Conservation (phyloP, 2,888 invertebrate species). For the Chorisops tibialis region DNA sequence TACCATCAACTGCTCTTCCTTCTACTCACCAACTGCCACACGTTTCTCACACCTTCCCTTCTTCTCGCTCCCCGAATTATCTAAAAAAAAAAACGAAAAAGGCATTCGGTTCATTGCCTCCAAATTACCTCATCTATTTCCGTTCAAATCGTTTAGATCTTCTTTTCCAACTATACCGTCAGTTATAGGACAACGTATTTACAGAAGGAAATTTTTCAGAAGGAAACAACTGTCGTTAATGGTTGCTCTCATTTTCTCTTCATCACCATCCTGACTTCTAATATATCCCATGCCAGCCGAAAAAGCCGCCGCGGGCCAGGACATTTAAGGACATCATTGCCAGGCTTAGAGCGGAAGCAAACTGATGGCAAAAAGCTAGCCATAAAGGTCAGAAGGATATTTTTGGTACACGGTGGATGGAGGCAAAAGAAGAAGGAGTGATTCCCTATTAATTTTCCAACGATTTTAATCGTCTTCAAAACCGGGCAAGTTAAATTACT, state of each 20-base stretch:
- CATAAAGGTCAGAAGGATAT: no score
- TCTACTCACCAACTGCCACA: no score
- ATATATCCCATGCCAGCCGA: no score
- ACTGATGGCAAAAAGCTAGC: no score
- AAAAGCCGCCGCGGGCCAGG: no score
- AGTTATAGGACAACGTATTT: neutral
- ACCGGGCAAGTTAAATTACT: conserved; percentile 1
- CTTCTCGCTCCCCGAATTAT: neutral
- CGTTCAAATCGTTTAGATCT: conserved; percentile 22
- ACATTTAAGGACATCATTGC: no score
- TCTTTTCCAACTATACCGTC: conserved; percentile 1
- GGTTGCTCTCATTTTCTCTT: conserved; percentile 13
- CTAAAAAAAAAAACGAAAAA: conserved; percentile 14
- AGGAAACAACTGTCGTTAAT: conserved; percentile 24
- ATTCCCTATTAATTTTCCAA: no score
- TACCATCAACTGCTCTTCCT: neutral
- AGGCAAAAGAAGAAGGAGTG: no score
- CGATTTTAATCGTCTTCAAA: neutral
- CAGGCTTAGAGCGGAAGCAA: no score
- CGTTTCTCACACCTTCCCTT: no score
- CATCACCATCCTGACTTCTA: neutral
- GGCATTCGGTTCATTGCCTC: conserved; percentile 32
- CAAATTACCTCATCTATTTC: conserved; percentile 31
- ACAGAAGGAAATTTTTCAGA: conserved; percentile 7
- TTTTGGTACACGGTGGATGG: no score